Evolutionary conservation across 2,113 vertebrate species (phyloP).

Genomic region (Zosterops pallidus): DNA sequence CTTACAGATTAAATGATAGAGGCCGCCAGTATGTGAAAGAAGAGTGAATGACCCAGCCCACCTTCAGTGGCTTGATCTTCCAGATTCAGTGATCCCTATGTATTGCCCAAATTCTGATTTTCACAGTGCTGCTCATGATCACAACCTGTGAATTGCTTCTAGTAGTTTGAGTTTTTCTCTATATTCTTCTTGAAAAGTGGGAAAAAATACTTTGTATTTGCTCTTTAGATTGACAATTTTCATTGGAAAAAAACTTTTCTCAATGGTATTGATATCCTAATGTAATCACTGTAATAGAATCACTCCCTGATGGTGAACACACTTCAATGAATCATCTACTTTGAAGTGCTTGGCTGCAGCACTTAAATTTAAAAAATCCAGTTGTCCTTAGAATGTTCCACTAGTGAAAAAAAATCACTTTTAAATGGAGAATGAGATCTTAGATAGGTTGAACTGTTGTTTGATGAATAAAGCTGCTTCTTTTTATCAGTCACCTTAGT

Average conservation of each 20-base stretch:
- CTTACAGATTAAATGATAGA: neutral
- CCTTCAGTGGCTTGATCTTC: neutral
- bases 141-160: neutral
- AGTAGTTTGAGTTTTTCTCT: fast-evolving
- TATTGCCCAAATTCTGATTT: neutral
- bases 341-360: neutral
- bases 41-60: neutral
- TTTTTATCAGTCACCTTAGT: neutral
- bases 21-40: neutral
- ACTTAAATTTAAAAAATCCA: neutral
- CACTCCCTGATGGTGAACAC: neutral
- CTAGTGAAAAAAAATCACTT: neutral
- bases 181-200: neutral
- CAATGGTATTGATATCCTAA: neutral
- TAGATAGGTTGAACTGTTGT: neutral
- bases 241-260: neutral
- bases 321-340: neutral
- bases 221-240: neutral
- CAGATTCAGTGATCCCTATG: neutral
- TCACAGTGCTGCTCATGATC: neutral
- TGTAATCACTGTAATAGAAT: neutral
- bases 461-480: neutral
- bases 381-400: neutral
- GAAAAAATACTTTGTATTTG: neutral
- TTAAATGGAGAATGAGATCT: neutral